Base-by-base conservation (phyloP, 2,113 vertebrate genomes). In the Platysteira castanea region DNA sequence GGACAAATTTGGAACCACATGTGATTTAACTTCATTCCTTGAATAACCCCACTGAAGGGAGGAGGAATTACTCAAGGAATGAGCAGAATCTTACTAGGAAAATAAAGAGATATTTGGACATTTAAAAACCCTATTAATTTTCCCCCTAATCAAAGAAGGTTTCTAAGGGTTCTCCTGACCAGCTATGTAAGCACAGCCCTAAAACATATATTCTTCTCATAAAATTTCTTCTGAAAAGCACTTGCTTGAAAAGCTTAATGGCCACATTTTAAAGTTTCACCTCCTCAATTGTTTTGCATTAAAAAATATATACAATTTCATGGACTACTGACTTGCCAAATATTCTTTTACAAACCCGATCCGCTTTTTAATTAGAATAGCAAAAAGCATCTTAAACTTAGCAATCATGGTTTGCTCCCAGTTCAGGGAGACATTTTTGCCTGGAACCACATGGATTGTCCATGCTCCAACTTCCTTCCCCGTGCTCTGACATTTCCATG, bases 301-400 rank as follows among this genome's bases (percentile, higher is more conserved):
- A 91, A 94, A 95, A 97, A 95, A 94, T 88, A 92, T 65, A 94
- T 10, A 95, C 92, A 94, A 96, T 96, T 97, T 95, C 96, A 97
- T 70, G 93, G 91, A 2, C 93, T 95, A 7, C 86, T 95, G 93
- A 39, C 73, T 95, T 89, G 84, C 96, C 95, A 93, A 93, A 95
- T 92, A 97, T 87, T 95, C 86, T 91, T 81, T 44, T 6, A 6
- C 86, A 81, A 92, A 93, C 60, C 64, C 37, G 7, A 54, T 31
- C 75, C 5, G 3, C 67, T 87, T 92, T 91, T 88, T 97, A 95
- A 96, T 96, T 93, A 88, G 94, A 85, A 70, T 9, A 74, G 84
- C 78, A 88, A 91, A 93, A 90, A 50, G 13, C 49, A 74, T 37
- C 67, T 92, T 44, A 37, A 92, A 81, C 30, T 35, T 65, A 2